A percentile compares a stretch with the other conserved stretches of the same genome.
Evolutionary conservation across 2,888 invertebrate genomes (phyloP).

Genomic region (Dermolepida albohirtum): DNA sequence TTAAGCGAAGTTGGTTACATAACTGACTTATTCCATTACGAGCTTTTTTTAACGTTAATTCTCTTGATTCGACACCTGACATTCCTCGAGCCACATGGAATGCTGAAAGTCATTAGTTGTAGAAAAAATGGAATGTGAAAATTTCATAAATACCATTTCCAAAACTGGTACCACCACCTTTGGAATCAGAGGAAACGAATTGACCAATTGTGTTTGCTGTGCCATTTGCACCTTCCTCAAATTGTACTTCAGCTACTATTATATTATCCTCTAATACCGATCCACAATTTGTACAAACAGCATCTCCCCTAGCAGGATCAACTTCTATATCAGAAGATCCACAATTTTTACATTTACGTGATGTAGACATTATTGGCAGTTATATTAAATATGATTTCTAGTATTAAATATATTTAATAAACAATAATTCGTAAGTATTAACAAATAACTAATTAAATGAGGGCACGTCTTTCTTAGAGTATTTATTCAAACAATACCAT

Average conservation of each 20-base stretch:
- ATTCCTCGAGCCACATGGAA: conserved; percentile 84
- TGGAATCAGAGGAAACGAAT: conserved; percentile 91
- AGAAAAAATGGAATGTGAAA: background rate
- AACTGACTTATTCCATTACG: conserved; percentile 86
- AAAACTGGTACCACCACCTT: conserved; percentile 85
- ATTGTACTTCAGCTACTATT: conserved; percentile 96
- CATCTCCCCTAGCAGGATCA: conserved; percentile 94
- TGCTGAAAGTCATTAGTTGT: conserved; percentile 63
- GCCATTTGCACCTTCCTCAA: conserved; percentile 92
- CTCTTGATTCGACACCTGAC: conserved; percentile 80
- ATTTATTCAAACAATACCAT: conserved; percentile 5
- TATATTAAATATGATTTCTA: no score
- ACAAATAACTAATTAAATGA: background rate
- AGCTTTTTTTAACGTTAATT: conserved; percentile 91
- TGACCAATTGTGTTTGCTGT: conserved; percentile 91
- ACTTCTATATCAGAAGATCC: conserved; percentile 93
- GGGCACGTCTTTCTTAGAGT: no score
- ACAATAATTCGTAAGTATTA: background rate
- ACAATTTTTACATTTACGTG: conserved; percentile 88
- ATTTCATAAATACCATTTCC: conserved; percentile 62
- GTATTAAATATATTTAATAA: background rate
- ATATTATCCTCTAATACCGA: conserved; percentile 95
- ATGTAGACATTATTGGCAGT: conserved; percentile 65
- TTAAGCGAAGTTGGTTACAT: conserved; percentile 88
- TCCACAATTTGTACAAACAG: conserved; percentile 96